phyloP scores from a whole-genome alignment of 1,140 invertebrate species.

The Kradibia gibbosae region DNA sequence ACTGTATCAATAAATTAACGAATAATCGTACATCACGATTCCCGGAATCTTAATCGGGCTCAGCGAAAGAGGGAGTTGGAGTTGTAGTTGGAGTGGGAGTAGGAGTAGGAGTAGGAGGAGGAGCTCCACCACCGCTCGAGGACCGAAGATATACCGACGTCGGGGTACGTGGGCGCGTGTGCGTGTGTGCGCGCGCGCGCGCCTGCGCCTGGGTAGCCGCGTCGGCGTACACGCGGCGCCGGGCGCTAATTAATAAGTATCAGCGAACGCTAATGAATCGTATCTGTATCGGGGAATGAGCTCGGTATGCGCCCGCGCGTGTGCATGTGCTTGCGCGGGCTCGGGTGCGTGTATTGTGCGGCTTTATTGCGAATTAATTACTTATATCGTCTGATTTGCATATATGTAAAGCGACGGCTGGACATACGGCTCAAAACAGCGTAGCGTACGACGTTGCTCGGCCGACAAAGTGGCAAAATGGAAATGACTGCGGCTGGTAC shows the following conservation, averaged over 20 bases:
- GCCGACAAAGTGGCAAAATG: background rate
- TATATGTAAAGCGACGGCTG: constrained; percentile 65
- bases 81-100: no score
- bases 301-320: background rate
- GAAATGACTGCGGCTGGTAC: background rate
- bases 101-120: no score
- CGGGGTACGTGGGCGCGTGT: background rate
- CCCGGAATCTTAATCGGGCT: constrained; percentile 33
- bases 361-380: constrained; percentile 71
- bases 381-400: constrained; percentile 69
- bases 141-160: background rate
- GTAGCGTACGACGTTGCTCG: background rate
- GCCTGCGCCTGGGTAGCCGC: constrained; percentile 1
- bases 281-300: constrained; percentile 59
- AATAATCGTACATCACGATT: constrained; percentile 25
- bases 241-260: constrained; percentile 66
- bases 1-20: constrained; percentile 6
- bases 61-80: no score
- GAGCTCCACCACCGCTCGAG: background rate
- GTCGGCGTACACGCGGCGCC: constrained; percentile 7
- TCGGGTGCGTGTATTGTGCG: constrained; percentile 51
- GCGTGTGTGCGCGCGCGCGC: no score
- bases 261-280: constrained; percentile 66
- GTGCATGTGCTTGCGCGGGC: background rate
- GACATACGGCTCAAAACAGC: background rate